phyloP scores from a whole-genome alignment of 1,140 invertebrate genomes.

The Metopolophium dirhodum region DNA sequence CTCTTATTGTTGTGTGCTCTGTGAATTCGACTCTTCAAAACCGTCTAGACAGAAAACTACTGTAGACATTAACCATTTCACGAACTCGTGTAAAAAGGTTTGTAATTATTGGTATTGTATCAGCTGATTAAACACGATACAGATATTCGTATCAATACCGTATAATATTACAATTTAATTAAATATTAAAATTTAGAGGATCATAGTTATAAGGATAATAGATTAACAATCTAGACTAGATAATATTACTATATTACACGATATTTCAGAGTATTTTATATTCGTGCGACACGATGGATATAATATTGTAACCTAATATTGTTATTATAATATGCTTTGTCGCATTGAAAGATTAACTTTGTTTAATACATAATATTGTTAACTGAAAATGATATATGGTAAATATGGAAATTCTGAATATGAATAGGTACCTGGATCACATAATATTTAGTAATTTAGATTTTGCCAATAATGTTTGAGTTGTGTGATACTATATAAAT shows the following conservation, averaged over 20 bases:
- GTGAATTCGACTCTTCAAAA: neutral
- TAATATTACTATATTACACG: neutral
- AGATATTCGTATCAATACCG: neutral
- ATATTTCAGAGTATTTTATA: neutral
- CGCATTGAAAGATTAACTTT: too few species aligned
- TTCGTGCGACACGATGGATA: too few species aligned
- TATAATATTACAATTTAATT: too few species aligned
- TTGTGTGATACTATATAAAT: neutral
- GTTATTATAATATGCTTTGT: too few species aligned
- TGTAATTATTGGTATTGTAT: neutral
- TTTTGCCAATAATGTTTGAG: too few species aligned
- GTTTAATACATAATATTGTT: too few species aligned
- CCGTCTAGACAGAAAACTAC: neutral
- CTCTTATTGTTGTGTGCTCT: neutral
- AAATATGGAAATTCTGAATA: too few species aligned
- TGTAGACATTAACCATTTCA: neutral
- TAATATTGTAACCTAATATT: too few species aligned
- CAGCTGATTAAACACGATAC: neutral
- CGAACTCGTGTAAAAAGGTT: neutral
- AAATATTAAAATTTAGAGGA: too few species aligned
- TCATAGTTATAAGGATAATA: neutral
- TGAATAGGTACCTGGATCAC: too few species aligned
- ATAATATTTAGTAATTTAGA: too few species aligned
- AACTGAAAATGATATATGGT: too few species aligned
- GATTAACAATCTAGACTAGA: neutral